Percentiles rank a stretch among this genome's conserved stretches.
phyloP scores from a whole-genome alignment of 1,140 invertebrate genomes.

The Atta colombica region DNA sequence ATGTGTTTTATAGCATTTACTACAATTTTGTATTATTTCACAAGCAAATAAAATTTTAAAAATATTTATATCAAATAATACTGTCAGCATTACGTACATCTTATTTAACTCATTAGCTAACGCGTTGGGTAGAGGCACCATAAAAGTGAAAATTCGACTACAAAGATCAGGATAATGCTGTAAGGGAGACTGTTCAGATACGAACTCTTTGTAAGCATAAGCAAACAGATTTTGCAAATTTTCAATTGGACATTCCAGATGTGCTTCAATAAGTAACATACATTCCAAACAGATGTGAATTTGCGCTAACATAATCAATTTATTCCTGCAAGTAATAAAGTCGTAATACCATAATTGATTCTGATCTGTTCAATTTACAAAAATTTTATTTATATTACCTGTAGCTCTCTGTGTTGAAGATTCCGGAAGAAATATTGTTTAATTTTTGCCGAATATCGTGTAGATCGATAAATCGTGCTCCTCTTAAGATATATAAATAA shows the following conservation, averaged over 20 bases:
- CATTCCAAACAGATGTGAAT: slow-evolving; percentile 83
- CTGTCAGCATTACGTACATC: slow-evolving; percentile 68
- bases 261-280: slow-evolving; percentile 78
- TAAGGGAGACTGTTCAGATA: slow-evolving; percentile 70
- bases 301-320: slow-evolving; percentile 76
- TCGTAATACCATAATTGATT: not conserved
- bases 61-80: not conserved
- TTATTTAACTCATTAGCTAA: slow-evolving; percentile 74
- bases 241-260: slow-evolving; percentile 77
- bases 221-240: slow-evolving; percentile 76
- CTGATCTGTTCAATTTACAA: slow-evolving; percentile 3
- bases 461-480: slow-evolving; percentile 72
- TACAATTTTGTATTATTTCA: not conserved
- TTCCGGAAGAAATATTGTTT: slow-evolving; percentile 55
- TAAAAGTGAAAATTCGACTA: slow-evolving; percentile 74
- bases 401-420: slow-evolving; percentile 76
- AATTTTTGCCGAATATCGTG: slow-evolving; percentile 75
- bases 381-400: slow-evolving; percentile 66
- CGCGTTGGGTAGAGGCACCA: slow-evolving; percentile 65
- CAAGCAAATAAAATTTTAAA: not conserved
- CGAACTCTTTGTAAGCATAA: slow-evolving; percentile 75
- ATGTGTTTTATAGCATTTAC: not conserved
- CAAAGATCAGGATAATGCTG: slow-evolving; percentile 70
- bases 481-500: slow-evolving; percentile 79
- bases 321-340: slow-evolving; percentile 72